A percentile compares a stretch with the other conserved stretches of the same genome.
Evolutionary conservation across 2,797 vertebrate genomes (phyloP).

Genomic region (Neoniphon sammara): DNA sequence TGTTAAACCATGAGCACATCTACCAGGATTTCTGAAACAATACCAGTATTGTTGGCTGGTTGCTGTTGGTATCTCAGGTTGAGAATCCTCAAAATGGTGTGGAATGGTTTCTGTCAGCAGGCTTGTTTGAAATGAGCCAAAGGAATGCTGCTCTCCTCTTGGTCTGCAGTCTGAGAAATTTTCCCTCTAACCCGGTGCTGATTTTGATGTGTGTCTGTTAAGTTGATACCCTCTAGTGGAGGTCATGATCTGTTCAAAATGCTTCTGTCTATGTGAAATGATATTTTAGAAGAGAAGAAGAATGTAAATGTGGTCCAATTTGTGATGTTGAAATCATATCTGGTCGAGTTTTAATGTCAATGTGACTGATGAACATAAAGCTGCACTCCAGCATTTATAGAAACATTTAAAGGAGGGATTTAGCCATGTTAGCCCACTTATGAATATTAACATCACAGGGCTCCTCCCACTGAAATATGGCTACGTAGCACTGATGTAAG

Average conservation of each 20-base stretch:
- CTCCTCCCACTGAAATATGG: slow-evolving; percentile 53
- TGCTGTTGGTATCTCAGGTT: slow-evolving; percentile 56
- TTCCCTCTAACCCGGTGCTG: slow-evolving; percentile 62
- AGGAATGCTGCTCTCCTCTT: slow-evolving; percentile 71
- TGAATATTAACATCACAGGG: slow-evolving; percentile 28
- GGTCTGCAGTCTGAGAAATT: slow-evolving; percentile 54
- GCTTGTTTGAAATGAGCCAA: slow-evolving; percentile 75
- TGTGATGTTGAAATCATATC: neutral
- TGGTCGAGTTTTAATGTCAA: slow-evolving; percentile 1
- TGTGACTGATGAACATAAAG: neutral
- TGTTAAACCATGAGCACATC: neutral
- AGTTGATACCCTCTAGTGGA: slow-evolving; percentile 16
- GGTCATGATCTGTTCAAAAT: neutral
- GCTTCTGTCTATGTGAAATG: neutral
- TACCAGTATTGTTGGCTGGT: slow-evolving; percentile 57
- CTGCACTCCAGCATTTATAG: slow-evolving; percentile 22
- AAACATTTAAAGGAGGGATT: slow-evolving; percentile 18
- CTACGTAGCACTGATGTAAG: slow-evolving; percentile 44
- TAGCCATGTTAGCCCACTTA: slow-evolving; percentile 28
- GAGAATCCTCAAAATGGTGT: slow-evolving; percentile 79
- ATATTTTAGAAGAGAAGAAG: neutral
- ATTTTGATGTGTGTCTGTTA: slow-evolving; percentile 52
- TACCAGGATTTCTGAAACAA: slow-evolving; percentile 50
- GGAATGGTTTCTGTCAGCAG: slow-evolving; percentile 72
- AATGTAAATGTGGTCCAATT: neutral